Percentiles rank a stretch among this genome's conserved stretches.
Evolutionary conservation across 2,797 vertebrate genomes (phyloP).

Genomic region (Chloroceryle inda): DNA sequence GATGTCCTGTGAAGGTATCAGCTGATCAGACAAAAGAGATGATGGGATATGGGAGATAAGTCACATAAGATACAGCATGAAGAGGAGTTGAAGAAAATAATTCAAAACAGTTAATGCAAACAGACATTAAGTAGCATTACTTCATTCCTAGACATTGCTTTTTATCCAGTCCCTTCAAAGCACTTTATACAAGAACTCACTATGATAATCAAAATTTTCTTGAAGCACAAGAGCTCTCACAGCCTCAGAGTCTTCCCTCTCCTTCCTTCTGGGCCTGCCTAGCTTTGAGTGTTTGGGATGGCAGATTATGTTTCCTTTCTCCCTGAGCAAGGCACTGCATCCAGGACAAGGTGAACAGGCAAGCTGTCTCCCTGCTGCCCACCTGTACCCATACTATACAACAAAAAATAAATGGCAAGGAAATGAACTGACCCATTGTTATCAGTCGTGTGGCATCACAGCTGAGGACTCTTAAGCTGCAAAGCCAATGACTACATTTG

Average conservation of each 20-base stretch:
- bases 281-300: not conserved
- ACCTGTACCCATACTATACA: not conserved
- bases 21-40: not conserved
- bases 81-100: not conserved
- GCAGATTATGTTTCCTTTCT: not conserved
- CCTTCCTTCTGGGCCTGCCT: not conserved
- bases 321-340: not conserved
- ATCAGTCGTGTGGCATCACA: not conserved
- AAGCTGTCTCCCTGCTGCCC: not conserved
- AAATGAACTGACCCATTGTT: not conserved
- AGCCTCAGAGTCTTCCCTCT: not conserved
- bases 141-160: not conserved
- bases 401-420: not conserved
- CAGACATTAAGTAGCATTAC: not conserved
- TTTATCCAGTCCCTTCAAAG: not conserved
- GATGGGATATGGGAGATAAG: not conserved
- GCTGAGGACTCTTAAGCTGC: not conserved
- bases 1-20: not conserved
- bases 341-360: not conserved
- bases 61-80: not conserved
- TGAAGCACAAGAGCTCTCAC: not conserved
- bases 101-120: not conserved
- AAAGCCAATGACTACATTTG: conserved; percentile 37
- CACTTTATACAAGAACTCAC: not conserved
- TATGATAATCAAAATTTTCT: not conserved